Conservation (phyloP, 2,888 invertebrate genomes). For the Plutella xylostella region DNA sequence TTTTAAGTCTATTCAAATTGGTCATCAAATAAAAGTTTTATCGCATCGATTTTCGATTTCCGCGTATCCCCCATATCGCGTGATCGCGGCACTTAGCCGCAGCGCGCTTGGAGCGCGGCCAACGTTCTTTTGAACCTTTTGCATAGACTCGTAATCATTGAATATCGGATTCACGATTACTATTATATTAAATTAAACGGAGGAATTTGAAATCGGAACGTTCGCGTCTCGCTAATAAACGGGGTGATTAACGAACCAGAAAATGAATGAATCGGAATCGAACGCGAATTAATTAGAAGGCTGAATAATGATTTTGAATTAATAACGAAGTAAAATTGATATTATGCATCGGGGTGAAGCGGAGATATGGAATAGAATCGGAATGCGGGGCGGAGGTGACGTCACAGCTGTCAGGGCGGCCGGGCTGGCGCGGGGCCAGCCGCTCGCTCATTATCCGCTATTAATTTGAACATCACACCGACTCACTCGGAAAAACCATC, state of each 20-base stretch:
- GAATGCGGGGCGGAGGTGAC: not conserved
- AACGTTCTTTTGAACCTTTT: slow-evolving; percentile 29
- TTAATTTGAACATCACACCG: slow-evolving; percentile 31
- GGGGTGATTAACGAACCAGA: slow-evolving; percentile 8
- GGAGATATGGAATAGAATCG: not conserved
- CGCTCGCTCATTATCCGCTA: slow-evolving; percentile 43
- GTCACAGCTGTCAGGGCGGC: slow-evolving; percentile 4
- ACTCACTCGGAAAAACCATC: not conserved
- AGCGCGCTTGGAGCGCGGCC: slow-evolving; percentile 34
- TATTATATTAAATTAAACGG: slow-evolving; percentile 23
- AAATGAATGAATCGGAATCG: slow-evolving; percentile 7
- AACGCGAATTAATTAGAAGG: slow-evolving; percentile 2
- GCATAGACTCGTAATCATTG: slow-evolving; percentile 31
- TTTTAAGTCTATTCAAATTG: slow-evolving; percentile 42
- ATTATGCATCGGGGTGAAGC: not conserved
- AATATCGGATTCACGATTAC: slow-evolving; percentile 32
- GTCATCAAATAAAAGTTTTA: slow-evolving; percentile 53
- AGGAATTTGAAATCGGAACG: slow-evolving; percentile 13
- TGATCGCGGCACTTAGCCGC: slow-evolving; percentile 33
- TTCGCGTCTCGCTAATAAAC: not conserved
- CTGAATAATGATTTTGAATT: not conserved
- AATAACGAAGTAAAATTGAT: not conserved
- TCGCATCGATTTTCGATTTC: slow-evolving; percentile 43
- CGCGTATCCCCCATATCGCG: slow-evolving; percentile 20
- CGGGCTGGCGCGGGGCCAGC: slow-evolving; percentile 33